Conservation (phyloP, 2,888 invertebrate species). For the Mamestra brassicae region DNA sequence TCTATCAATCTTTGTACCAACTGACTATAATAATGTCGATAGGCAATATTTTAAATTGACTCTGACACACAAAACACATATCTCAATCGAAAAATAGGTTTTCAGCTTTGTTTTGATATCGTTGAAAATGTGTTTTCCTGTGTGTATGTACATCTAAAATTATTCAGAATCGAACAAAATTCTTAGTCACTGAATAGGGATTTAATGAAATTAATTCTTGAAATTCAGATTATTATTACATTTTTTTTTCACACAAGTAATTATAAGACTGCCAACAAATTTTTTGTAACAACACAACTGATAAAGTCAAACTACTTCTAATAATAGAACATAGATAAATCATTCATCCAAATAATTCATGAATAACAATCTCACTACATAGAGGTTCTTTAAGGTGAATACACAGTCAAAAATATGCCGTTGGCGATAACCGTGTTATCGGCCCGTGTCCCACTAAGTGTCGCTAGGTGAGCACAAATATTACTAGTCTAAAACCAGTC, state of each 20-base stretch:
- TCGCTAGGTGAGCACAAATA: background rate
- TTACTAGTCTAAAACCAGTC: background rate
- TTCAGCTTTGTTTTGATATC: background rate
- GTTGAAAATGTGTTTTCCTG: background rate
- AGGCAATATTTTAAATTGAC: background rate
- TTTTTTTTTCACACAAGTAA: background rate
- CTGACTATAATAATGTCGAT: background rate
- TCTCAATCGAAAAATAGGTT: background rate
- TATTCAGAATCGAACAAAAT: background rate
- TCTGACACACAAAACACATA: background rate
- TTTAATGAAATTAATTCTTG: background rate
- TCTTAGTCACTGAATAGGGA: background rate
- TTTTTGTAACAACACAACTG: background rate
- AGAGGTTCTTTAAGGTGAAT: constrained; percentile 48
- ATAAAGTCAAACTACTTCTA: background rate
- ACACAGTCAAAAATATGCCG: constrained; percentile 16
- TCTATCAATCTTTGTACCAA: constrained; percentile 27
- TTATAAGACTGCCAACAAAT: background rate
- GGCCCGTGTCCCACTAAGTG: background rate
- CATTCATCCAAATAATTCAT: background rate
- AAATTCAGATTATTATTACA: background rate
- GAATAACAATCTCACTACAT: background rate
- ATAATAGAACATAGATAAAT: background rate
- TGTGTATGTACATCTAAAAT: background rate
- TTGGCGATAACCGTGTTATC: constrained; percentile 45